Evolutionary conservation across 2,113 vertebrate species (phyloP), one percentile per base, ranked within the genome.

Genomic region (Glaucomys volans): DNA sequence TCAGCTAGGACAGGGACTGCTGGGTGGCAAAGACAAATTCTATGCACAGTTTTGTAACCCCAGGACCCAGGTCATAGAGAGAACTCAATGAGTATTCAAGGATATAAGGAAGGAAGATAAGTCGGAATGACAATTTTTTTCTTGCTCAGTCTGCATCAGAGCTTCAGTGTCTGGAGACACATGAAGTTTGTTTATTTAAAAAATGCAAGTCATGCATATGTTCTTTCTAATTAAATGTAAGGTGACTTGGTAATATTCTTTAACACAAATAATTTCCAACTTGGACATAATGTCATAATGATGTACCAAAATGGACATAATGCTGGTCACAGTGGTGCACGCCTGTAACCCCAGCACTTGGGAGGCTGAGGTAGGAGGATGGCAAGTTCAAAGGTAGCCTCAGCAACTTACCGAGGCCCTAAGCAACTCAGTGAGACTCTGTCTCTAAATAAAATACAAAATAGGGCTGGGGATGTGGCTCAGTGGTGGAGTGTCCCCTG

Each of bases 141-240:
- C 77, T 82, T 83, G 4, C 17, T 92, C 88, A 47, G 35, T 91
- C 87, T 80, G 22, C 37, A 57, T 67, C 47, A 74, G 44, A 66
- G 44, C 72, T 88, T 69, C 6, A 74, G 32, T 30, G 12, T 52
- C 13, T 59, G 64, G 42, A 28, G 42, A 52, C 42, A 64, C 16
- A 22, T 88, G 47, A 54, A 57, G 8, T 84, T 50, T 66, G 32
- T 74, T 88, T 83, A 79, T 28, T 77, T 71, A 57, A 77, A 94
- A 96, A 79, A 79, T 44, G 11, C 37, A 79, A 94, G 85, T n/a
- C 47, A 74, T 35, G 50, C 22, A 37, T 9, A 35, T 37, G 18
- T 81, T 89, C 47, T 85, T n/a, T n/a, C n/a, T n/a, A n/a, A 84
- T 79, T 64, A 91, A n/a, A 37, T 50, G 28, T 88, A 54, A 89